Conservation (phyloP, 2,888 invertebrate genomes). For the Petrophora chlorosata region DNA sequence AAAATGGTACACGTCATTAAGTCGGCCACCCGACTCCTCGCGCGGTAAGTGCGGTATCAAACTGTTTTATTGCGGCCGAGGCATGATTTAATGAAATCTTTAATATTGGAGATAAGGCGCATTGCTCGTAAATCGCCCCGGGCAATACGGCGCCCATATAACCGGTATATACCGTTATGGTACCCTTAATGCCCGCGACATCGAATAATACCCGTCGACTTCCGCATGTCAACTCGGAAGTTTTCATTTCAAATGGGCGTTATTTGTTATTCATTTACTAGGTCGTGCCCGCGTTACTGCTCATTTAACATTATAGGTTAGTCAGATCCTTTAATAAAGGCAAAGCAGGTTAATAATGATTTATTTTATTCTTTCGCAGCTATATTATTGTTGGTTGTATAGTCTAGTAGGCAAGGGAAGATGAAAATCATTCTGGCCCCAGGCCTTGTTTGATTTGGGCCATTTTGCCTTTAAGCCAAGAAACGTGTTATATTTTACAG, state of each 20-base stretch:
- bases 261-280: conserved; percentile 35
- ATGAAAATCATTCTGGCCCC: too few species aligned
- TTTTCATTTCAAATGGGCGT: conserved; percentile 30
- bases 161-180: conserved; percentile 3
- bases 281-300: background rate
- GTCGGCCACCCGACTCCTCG: conserved; percentile 69
- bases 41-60: conserved; percentile 76
- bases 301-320: too few species aligned
- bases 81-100: conserved; percentile 83
- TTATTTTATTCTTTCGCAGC: too few species aligned
- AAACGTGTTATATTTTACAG: too few species aligned
- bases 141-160: conserved; percentile 54
- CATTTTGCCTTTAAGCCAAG: too few species aligned
- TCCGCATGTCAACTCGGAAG: conserved; percentile 23
- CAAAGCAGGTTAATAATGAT: too few species aligned
- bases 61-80: conserved; percentile 78
- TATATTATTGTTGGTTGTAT: too few species aligned
- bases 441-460: too few species aligned
- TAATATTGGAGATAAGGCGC: conserved; percentile 77
- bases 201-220: conserved; percentile 41
- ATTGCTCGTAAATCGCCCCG: conserved; percentile 67
- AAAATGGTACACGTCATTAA: conserved; percentile 74
- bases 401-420: too few species aligned
- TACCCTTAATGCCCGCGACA: conserved; percentile 47
- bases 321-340: too few species aligned